These are phyloP conservation scores for Byasa hedistus DNA, from an alignment of 2,888 invertebrate species.

Conservation along the genomic window DNA sequence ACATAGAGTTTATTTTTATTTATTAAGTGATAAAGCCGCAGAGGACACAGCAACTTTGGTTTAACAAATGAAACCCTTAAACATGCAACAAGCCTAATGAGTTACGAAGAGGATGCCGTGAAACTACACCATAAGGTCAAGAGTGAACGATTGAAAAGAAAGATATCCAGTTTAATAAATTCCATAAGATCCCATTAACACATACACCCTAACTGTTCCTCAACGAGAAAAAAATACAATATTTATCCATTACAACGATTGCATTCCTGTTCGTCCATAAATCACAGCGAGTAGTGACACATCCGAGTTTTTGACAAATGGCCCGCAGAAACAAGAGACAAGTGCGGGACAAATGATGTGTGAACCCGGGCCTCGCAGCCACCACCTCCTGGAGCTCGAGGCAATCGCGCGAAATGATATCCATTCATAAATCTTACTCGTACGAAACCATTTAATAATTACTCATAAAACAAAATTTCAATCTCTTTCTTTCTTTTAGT, in stretches of 20 bases:
- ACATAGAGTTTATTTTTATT: too few relatives aligned
- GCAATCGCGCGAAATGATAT: constrained; percentile 1
- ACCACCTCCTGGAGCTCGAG: constrained; percentile 20
- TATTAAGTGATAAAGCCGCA: too few relatives aligned
- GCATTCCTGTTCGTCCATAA: constrained; percentile 62
- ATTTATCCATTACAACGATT: constrained; percentile 78
- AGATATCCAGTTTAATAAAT: too few relatives aligned
- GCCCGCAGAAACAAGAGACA: constrained; percentile 64
- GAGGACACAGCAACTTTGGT: too few relatives aligned
- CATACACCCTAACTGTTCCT: constrained; percentile 44
- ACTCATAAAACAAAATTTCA: too few relatives aligned
- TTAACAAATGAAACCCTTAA: too few relatives aligned
- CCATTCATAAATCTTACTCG: not conserved
- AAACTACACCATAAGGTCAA: too few relatives aligned
- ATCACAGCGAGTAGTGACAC: constrained; percentile 71
- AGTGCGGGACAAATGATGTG: constrained; percentile 65
- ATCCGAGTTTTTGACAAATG: constrained; percentile 77
- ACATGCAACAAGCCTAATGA: too few relatives aligned
- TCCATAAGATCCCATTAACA: not conserved
- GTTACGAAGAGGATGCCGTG: too few relatives aligned
- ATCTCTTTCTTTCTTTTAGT: too few relatives aligned
- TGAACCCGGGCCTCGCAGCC: constrained; percentile 51
- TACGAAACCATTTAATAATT: too few relatives aligned
- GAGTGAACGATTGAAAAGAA: too few relatives aligned
- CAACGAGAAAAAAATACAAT: constrained; percentile 66